Evolutionary conservation across 2,797 vertebrate genomes (phyloP), one percentile per base, ranked within the genome.

Genomic region (Toxotes lorentzi): DNA sequence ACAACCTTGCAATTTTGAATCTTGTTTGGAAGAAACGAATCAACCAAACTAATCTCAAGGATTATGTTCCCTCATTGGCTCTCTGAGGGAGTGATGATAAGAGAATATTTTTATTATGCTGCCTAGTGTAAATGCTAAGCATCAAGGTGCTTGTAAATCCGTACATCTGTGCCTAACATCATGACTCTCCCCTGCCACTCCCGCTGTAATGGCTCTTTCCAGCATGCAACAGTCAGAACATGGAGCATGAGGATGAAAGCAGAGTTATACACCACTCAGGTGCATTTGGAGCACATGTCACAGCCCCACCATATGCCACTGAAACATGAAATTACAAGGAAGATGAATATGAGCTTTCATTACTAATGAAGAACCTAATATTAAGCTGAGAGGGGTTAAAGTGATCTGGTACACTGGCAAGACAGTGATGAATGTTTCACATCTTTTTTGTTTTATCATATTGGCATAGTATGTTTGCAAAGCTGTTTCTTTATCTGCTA

Each of bases 1-100:
- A 57, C 51, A 78, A 76, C 73, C 57, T 84, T 50, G 70, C 69
- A 72, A 78, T 86, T 86, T 73, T 78, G 63, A 81, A 88, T 87
- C 57, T 40, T 45, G 64, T 70, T 71, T 71, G 50, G 35, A 84
- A 83, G 61, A 84, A 85, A 86, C 64, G 78, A 89, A 90, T 88
- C 69, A 89, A 86, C 84, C 80, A 84, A 48, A 58, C 73, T 85
- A 87, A 91, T 92, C 73, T 83, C 40, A n/a, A 57, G 70, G 68
- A 90, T 88, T 89, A 78, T 70, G 71, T 81, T 78, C 61, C 45
- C 19, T 85, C 57, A 79, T 81, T 89, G 79, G 61, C 34, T 86
- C 63, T 77, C 66, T 51, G 59, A 84, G 70, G 71, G 70, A 58
- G 63, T 30, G 38, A 43, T 86, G 78, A 85, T 85, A 86, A 83